These are phyloP conservation scores for Actinia equina DNA, from an alignment of 64 coral and sea anemone species.

Conservation along the genomic window DNA sequence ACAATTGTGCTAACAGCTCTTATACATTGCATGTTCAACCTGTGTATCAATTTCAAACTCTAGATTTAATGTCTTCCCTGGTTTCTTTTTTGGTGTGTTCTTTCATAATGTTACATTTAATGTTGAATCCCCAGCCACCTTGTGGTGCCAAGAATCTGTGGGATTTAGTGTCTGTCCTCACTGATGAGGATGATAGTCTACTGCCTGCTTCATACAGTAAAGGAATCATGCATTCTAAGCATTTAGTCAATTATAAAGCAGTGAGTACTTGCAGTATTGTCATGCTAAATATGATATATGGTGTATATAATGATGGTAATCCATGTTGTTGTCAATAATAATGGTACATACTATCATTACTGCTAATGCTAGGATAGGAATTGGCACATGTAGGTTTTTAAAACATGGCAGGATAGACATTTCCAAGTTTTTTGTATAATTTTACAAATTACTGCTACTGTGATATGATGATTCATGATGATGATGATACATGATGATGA, in stretches of 20 bases:
- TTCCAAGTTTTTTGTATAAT: too few species aligned
- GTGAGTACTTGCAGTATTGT: constrained; percentile 49
- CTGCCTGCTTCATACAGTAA: constrained; percentile 72
- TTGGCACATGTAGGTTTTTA: too few species aligned
- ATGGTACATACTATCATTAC: not conserved
- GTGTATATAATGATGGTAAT: not conserved
- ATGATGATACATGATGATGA: too few species aligned
- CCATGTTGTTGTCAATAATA: not conserved
- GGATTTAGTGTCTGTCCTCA: constrained; percentile 78
- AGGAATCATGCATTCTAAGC: constrained; percentile 94
- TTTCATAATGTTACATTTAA: not conserved
- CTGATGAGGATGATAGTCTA: constrained; percentile 55
- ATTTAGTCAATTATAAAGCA: constrained; percentile 81
- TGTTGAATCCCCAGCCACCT: constrained; percentile 55
- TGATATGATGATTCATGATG: too few species aligned
- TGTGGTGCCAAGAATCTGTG: constrained; percentile 85
- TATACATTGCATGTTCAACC: not conserved
- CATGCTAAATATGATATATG: not conserved
- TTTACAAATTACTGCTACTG: too few species aligned
- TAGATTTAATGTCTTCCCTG: not conserved
- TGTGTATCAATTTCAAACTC: too few species aligned
- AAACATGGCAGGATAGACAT: too few species aligned
- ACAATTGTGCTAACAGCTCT: not conserved
- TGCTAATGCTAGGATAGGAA: too few species aligned
- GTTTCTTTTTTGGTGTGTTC: not conserved